phyloP scores from a whole-genome alignment of 1,140 invertebrate genomes.

The Lepeophtheirus salmonis region DNA sequence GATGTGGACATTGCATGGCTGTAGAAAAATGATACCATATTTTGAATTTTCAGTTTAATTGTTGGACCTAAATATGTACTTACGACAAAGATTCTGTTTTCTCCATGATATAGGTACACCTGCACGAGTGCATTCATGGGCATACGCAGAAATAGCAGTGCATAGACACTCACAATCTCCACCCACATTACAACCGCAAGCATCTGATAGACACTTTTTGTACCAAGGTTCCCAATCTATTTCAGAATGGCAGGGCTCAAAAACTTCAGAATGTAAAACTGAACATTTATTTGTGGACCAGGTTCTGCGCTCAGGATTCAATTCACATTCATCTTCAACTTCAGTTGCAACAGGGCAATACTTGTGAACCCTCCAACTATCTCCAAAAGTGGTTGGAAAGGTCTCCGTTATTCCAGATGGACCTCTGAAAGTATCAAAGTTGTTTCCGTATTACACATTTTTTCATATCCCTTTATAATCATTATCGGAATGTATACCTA shows the following conservation, averaged over 20 bases:
- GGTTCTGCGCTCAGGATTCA: slow-evolving; percentile 47
- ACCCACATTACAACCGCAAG: slow-evolving; percentile 67
- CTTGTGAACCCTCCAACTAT: slow-evolving; percentile 63
- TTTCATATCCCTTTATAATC: no score
- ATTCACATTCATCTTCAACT: slow-evolving; percentile 36
- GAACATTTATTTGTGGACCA: slow-evolving; percentile 57
- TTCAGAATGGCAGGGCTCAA: slow-evolving; percentile 54
- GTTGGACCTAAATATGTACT: slow-evolving; percentile 28
- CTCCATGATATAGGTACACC: slow-evolving; percentile 50
- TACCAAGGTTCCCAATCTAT: slow-evolving; percentile 43
- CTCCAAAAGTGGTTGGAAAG: slow-evolving; percentile 51
- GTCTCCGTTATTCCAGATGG: slow-evolving; percentile 50
- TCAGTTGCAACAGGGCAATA: slow-evolving; percentile 41
- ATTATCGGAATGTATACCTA: no score
- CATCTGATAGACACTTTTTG: slow-evolving; percentile 48
- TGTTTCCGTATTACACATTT: no score
- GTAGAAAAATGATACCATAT: neutral
- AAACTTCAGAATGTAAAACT: slow-evolving; percentile 46
- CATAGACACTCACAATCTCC: slow-evolving; percentile 76
- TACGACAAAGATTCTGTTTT: slow-evolving; percentile 56
- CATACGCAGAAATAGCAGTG: slow-evolving; percentile 64
- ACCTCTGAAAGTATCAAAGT: slow-evolving; percentile 47
- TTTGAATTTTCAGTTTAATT: neutral
- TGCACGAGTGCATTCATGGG: slow-evolving; percentile 48
- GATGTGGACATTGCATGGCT: neutral